Conservation (phyloP, 2,888 invertebrate genomes). For the Torymus tubicola region DNA sequence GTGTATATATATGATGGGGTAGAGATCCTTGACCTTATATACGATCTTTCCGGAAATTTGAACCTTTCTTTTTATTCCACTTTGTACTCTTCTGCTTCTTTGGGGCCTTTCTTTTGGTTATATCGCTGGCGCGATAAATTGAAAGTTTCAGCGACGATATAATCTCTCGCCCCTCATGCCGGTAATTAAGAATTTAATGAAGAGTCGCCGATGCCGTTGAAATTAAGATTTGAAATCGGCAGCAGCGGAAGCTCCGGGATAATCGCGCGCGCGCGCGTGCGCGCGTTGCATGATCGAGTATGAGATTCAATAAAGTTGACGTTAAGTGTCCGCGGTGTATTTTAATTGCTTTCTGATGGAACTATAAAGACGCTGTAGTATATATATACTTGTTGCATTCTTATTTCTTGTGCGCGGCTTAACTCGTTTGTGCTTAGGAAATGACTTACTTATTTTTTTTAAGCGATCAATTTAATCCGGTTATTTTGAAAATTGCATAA, state of each 20-base stretch:
- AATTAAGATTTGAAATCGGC: slow-evolving; percentile 51
- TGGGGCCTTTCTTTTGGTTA: neutral
- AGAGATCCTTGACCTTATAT: too few relatives aligned
- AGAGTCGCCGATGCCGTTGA: slow-evolving; percentile 36
- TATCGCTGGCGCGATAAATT: slow-evolving; percentile 42
- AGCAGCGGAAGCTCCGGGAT: neutral
- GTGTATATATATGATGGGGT: too few relatives aligned
- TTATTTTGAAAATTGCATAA: slow-evolving; percentile 15
- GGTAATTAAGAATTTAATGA: slow-evolving; percentile 52
- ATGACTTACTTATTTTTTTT: neutral
- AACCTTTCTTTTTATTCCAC: neutral
- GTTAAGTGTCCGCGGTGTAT: slow-evolving; percentile 29
- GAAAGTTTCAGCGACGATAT: slow-evolving; percentile 37
- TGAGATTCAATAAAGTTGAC: slow-evolving; percentile 51
- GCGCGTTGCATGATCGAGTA: slow-evolving; percentile 20
- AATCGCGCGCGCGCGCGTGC: neutral
- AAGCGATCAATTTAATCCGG: neutral
- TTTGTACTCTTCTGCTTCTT: neutral
- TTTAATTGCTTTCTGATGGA: slow-evolving; percentile 50
- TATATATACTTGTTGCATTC: neutral
- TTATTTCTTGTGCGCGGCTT: neutral
- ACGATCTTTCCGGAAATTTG: slow-evolving; percentile 18
- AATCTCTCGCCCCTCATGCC: slow-evolving; percentile 23
- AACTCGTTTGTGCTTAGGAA: neutral
- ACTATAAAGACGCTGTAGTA: slow-evolving; percentile 5